Base-by-base conservation (phyloP, 1,140 invertebrate genomes). In the Drosophila arizonae region DNA sequence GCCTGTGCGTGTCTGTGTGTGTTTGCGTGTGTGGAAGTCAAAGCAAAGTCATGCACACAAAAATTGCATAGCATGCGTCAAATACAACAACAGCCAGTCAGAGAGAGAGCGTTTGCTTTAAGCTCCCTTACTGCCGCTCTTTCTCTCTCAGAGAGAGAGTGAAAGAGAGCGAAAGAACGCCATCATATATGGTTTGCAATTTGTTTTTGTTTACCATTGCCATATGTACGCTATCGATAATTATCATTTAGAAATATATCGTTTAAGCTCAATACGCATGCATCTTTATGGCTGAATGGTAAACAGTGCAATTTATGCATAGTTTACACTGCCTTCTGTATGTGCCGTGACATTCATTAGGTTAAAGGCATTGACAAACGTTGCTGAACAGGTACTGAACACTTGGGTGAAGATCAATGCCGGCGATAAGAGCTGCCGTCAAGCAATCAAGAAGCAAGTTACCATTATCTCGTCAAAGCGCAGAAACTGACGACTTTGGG, bases 11-110 rank as follows among this genome's bases (percentile, higher is more conserved):
- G 50, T 56, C 52, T 54, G 24, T 28, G 30, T 61, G 36, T 57
- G 51, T 11, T 30, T 52, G 51, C 55, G 46, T 67, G 48, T 58
- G 79, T 86, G 76, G 76, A 87, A 82, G 84, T 87, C 84, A 88
- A 88, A 87, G 84, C 84, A 87, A 87, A 77, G 84, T 87, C 84
- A 87, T 67, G 48, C 64, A 76, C 41, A 63, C 28, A 45, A 60
- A 48, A 62, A 72, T 81, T 75, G 50, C 72, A 58, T 54, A 45
- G 33, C 24, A 28, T 52, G 36, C 36, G 9, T 39, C 11, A 52
- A 33, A 36, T 68, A 33, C 71, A 51, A 48, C 46, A 51, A 48
- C 43, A 39, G 39, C 28, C 48, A 45, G 48, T 21, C 26, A 28
- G 21, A 3, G 30, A 1, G 64, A 67, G 65, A 21, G 46, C 55